These are phyloP conservation scores for Microctenopoma stevenorrisi DNA, from an alignment of 2,797 vertebrate species.

Conservation along the genomic window DNA sequence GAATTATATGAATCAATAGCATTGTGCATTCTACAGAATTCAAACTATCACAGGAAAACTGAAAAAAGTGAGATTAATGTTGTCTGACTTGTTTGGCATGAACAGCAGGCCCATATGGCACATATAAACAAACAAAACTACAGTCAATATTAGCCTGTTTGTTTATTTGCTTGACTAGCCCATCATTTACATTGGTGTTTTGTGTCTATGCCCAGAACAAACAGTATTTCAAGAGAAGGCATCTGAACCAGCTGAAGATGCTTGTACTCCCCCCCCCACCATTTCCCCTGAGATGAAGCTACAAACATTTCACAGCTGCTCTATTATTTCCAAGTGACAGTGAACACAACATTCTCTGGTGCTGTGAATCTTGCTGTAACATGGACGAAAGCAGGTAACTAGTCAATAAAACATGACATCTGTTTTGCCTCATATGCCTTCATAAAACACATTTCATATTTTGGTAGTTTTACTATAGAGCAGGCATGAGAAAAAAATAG, in stretches of 20 bases:
- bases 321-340: conserved; percentile 38
- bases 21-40: neutral
- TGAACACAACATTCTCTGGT: conserved; percentile 15
- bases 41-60: neutral
- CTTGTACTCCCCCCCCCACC: conserved; percentile 77
- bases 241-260: conserved; percentile 73
- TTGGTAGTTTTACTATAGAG: neutral
- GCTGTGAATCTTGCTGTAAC: neutral
- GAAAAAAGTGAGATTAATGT: conserved; percentile 25
- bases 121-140: conserved; percentile 60
- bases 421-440: neutral
- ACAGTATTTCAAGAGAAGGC: conserved; percentile 75
- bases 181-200: conserved; percentile 80
- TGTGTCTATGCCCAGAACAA: conserved; percentile 85
- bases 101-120: conserved; percentile 69
- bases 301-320: conserved; percentile 82
- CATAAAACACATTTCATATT: neutral
- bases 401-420: neutral
- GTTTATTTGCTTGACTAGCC: conserved; percentile 76
- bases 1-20: neutral
- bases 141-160: conserved; percentile 83
- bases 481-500: neutral
- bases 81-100: conserved; percentile 54
- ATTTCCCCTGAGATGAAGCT: conserved; percentile 68
- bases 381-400: conserved; percentile 12